phyloP scores from a whole-genome alignment of 2,888 invertebrate species.

The Masnerella sp. region DNA sequence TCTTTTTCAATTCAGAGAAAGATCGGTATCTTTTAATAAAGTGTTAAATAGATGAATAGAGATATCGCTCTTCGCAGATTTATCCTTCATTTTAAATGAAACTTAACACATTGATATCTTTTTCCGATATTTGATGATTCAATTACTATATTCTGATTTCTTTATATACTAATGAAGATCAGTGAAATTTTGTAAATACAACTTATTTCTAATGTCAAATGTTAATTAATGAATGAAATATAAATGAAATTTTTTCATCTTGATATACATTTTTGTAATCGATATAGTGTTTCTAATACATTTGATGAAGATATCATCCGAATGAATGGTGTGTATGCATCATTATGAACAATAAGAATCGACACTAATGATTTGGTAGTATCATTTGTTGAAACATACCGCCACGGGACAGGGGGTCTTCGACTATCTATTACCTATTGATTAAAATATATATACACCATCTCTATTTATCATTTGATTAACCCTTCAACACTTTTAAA shows the following conservation, averaged over 20 bases:
- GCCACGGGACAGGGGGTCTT: slow-evolving; percentile 68
- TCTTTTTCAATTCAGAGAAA: slow-evolving; percentile 27
- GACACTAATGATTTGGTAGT: too few relatives aligned
- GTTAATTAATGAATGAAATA: too few relatives aligned
- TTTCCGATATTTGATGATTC: slow-evolving; percentile 38
- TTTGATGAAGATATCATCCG: slow-evolving; percentile 73
- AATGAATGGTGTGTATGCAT: slow-evolving; percentile 61
- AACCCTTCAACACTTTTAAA: too few relatives aligned
- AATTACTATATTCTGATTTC: slow-evolving; percentile 38
- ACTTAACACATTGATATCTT: slow-evolving; percentile 26
- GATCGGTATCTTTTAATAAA: slow-evolving; percentile 54
- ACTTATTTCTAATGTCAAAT: too few relatives aligned
- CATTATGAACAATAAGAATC: slow-evolving; percentile 66
- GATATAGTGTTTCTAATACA: slow-evolving; percentile 66
- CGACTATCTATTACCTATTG: too few relatives aligned
- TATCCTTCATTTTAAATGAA: slow-evolving; percentile 32
- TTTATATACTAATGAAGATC: too few relatives aligned
- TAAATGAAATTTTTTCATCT: too few relatives aligned
- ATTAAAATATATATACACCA: slow-evolving; percentile 65
- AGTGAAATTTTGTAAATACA: too few relatives aligned
- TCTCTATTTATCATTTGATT: slow-evolving; percentile 54
- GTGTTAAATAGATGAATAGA: slow-evolving; percentile 57
- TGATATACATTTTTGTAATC: slow-evolving; percentile 72
- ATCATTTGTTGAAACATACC: slow-evolving; percentile 73
- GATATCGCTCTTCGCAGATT: slow-evolving; percentile 18